Evolutionary conservation across 2,797 vertebrate species (phyloP).

Genomic region (Micropoecilia bifurca): DNA sequence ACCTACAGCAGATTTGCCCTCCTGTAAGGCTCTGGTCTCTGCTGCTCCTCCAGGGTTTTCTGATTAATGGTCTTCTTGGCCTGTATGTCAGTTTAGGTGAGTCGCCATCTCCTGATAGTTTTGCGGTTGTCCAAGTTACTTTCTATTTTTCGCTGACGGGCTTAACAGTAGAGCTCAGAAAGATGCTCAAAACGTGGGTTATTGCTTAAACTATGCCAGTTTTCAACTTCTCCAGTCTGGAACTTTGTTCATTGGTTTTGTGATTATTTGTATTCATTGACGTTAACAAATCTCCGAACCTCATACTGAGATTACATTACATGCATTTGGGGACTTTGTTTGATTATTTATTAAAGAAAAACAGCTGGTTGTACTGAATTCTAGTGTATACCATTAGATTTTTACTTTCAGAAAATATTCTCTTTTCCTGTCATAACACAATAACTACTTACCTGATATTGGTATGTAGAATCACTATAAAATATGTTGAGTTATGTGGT

Average conservation of each 20-base stretch:
- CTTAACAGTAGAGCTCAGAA: neutral
- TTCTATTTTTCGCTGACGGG: neutral
- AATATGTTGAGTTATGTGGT: neutral
- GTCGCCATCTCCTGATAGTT: neutral
- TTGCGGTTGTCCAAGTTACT: neutral
- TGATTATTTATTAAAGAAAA: neutral
- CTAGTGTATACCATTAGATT: neutral
- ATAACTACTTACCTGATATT: neutral
- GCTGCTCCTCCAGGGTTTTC: neutral
- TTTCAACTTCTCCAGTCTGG: neutral
- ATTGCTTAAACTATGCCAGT: neutral
- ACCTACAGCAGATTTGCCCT: neutral
- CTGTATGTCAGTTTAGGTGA: too few species aligned
- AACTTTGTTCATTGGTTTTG: too few species aligned
- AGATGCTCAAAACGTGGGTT: neutral
- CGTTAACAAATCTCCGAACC: neutral
- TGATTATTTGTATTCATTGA: neutral
- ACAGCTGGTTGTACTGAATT: neutral
- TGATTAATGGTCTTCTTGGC: too few species aligned
- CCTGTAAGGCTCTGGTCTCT: neutral
- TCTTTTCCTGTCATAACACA: neutral
- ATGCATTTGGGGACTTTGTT: neutral
- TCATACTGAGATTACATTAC: neutral
- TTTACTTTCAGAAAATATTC: neutral
- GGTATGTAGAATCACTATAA: neutral